Base-by-base conservation (phyloP, 2,888 invertebrate genomes). In the Ptilodon capucinus region DNA sequence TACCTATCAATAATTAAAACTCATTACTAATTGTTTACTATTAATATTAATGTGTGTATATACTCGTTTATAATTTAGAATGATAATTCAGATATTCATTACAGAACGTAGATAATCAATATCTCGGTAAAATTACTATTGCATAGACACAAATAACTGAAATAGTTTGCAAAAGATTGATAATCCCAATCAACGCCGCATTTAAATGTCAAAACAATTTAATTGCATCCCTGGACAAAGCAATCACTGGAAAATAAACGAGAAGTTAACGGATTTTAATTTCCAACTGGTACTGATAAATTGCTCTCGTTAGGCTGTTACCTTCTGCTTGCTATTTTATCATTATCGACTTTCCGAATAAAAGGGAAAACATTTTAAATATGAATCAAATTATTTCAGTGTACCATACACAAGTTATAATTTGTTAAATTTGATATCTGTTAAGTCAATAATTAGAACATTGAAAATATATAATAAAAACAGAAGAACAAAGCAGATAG, bases 211-310 rank as follows among this genome's bases (percentile, higher is more conserved):
- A 23, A 23, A 40, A 40, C 40, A 40, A 25, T 40, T 49, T 42
- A 35, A 50, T 48, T 39, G 40, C 39, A 43, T 41, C 44, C 39
- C 42, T 47, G 35, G 17, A 54, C 19, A 48, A 47, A 43, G 34
- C 48, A 40, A 49, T 63, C 45, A 42, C 51, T 53, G 47, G 54
- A 54, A 64, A 60, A 66, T 60, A 60, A 56, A 43, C 51, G 54
- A 53, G 40, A 49, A 48, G 48, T 41, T 57, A 63, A 65, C 60
- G 54, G 64, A 53, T 64, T 69, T 70, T 62, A 63, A 69, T 67
- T 61, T 58, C 44, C 60, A 64, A 54, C 63, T 55, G 55, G 56
- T 60, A 56, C 55, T 66, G 57, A 64, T 51, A 61, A 62, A 72
- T 67, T 67, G 62, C 54, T 50, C 54, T 57, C 55, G 57, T 62